Base-by-base conservation (phyloP, 2,797 vertebrate species). In the Pygocentrus nattereri region DNA sequence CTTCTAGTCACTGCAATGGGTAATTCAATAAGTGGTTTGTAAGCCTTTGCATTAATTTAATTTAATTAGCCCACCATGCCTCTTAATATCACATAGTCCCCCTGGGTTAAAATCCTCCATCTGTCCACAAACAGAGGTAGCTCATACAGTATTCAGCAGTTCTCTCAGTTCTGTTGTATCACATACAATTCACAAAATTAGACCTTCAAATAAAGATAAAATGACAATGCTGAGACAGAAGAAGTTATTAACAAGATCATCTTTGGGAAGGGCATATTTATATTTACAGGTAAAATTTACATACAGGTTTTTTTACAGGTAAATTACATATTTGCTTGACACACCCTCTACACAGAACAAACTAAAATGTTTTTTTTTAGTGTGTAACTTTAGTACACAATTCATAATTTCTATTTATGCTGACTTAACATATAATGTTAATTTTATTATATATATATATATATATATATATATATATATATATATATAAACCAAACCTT, bases 21-120 rank as follows among this genome's bases (percentile, higher is more conserved):
- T 88, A 88, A 93, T 91, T 91, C 85, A 90, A 90, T 90, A 92
- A 91, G 85, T 86, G 87, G 85, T 86, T 86, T 87, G 88, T 89
- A 92, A 92, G 87, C 84, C 87, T 65, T 86, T 73, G 73, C 84
- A 84, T 90, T 93, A 84, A 87, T 88, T 89, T 87, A 85, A 92
- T 91, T 92, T 85, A 91, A 91, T 92, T 92, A 92, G 88, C 89
- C 44, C 54, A 74, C 78, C 58, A 54, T 82, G 62, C 82, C 79
- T 83, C 80, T 81, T 87, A 74, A 81, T 86, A 85, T 84, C 38
- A 64, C 73, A 50, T 61, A 19, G 72, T 73, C 58, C 73, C 73
- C 50, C 68, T 41, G 81, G 58, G 67, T 72, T 34, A 73, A 34
- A 82, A 59, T 61, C 52, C 49, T 16, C 59, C 41, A 50, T 62